A percentile compares a stretch with the other conserved stretches of the same genome.
Conservation (phyloP, 2,797 vertebrate species). For the Catharus ustulatus region DNA sequence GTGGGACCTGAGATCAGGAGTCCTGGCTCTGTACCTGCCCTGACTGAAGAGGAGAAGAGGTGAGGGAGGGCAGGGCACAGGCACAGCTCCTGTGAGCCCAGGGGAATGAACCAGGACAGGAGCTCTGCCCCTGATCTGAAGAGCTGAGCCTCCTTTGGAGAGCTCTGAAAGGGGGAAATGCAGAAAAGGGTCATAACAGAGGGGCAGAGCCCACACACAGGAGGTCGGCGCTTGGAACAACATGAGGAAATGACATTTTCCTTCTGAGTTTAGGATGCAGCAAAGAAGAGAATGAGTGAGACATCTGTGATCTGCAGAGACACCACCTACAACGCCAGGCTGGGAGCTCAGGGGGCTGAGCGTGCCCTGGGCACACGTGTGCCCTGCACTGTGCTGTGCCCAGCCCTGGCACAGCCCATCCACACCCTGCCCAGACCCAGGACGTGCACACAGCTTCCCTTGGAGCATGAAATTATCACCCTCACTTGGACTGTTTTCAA, state of each 20-base stretch:
- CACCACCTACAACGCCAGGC: background rate
- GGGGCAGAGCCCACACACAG: background rate
- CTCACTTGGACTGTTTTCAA: conserved; percentile 60
- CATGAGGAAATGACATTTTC: background rate
- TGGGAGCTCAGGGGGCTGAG: background rate
- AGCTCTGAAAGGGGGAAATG: background rate
- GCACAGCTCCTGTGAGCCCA: background rate
- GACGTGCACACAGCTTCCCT: background rate
- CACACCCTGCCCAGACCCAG: background rate
- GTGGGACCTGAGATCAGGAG: background rate
- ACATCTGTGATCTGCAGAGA: background rate
- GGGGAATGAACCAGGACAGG: background rate
- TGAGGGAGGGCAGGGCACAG: background rate
- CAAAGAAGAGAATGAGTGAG: background rate
- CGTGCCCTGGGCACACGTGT: background rate
- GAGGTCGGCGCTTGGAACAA: background rate
- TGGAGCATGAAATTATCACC: background rate
- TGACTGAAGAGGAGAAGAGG: background rate
- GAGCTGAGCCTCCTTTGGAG: rapidly evolving
- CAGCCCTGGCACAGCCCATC: background rate
- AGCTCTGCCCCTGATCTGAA: background rate
- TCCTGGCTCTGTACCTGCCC: rapidly evolving
- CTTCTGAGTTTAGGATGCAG: background rate
- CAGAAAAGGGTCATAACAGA: background rate
- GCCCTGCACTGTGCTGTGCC: background rate